phyloP scores from a whole-genome alignment of 1,140 invertebrate species.

The Eumaeus atala region DNA sequence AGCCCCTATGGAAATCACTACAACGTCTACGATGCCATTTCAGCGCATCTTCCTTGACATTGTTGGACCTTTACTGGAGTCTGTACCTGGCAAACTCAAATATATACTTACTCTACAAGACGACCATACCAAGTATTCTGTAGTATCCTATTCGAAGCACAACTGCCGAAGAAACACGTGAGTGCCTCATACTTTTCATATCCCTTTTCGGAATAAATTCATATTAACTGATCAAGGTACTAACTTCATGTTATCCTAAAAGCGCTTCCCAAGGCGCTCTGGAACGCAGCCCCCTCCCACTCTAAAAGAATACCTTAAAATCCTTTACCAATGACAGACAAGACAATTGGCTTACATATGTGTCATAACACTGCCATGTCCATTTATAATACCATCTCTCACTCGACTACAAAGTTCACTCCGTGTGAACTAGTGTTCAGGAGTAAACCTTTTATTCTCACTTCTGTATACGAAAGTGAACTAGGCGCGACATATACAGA shows the following conservation, averaged over 20 bases:
- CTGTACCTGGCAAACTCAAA: conserved; percentile 5
- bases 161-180: background rate
- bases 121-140: background rate
- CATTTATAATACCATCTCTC: conserved; percentile 42
- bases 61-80: conserved; percentile 2
- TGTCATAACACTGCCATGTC: conserved; percentile 50
- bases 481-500: conserved; percentile 7
- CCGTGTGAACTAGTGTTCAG: conserved; percentile 40
- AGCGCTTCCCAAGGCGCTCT: conserved; percentile 31
- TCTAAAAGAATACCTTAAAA: conserved; percentile 53
- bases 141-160: background rate
- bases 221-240: conserved; percentile 3
- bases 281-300: conserved; percentile 50
- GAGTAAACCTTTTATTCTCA: conserved; percentile 12
- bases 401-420: conserved; percentile 32
- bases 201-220: background rate
- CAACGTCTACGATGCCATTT: conserved; percentile 12
- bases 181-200: conserved; percentile 8
- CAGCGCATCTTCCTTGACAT: conserved; percentile 7
- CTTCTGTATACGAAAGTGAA: conserved; percentile 5
- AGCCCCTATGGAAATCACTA: conserved; percentile 10
- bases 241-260: conserved; percentile 16
- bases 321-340: conserved; percentile 47
- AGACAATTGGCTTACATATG: conserved; percentile 49
- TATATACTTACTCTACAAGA: background rate